These are phyloP conservation scores for Himalopsyche phryganea DNA, from an alignment of 1,140 invertebrate species.

Conservation along the genomic window DNA sequence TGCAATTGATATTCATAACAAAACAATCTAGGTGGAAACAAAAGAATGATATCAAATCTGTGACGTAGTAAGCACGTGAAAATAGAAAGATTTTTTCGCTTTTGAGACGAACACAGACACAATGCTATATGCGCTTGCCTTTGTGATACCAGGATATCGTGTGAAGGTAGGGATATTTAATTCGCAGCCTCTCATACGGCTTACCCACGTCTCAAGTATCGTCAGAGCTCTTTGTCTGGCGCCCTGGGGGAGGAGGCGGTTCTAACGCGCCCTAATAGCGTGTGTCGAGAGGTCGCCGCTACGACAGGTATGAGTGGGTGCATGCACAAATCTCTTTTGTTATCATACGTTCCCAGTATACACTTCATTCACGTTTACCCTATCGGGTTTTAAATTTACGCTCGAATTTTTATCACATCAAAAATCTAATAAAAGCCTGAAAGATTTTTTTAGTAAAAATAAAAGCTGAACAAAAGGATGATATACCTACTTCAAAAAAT, in stretches of 20 bases:
- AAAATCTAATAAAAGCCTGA: too few relatives aligned
- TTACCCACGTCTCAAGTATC: conserved; percentile 23
- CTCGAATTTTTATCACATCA: too few relatives aligned
- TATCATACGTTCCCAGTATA: conserved; percentile 9
- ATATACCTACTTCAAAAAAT: too few relatives aligned
- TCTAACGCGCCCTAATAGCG: conserved; percentile 17
- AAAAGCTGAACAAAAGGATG: too few relatives aligned
- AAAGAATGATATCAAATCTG: too few relatives aligned
- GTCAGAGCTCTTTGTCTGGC: conserved; percentile 15
- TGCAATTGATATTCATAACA: too few relatives aligned
- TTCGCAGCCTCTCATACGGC: conserved; percentile 16
- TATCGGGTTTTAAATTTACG: conserved; percentile 18
- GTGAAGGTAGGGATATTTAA: conserved; percentile 13
- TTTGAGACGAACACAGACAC: not conserved
- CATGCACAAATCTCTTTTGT: conserved; percentile 7
- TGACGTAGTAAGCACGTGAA: too few relatives aligned
- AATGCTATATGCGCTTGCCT: not conserved
- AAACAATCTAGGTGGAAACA: too few relatives aligned
- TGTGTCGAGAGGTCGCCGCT: conserved; percentile 6
- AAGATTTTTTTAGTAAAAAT: too few relatives aligned
- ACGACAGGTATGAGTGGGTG: not conserved
- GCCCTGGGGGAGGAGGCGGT: conserved; percentile 2
- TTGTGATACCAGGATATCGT: conserved; percentile 6
- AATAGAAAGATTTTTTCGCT: too few relatives aligned
- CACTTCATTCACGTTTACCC: conserved; percentile 12